Base-by-base conservation (phyloP, 2,113 vertebrate genomes). In the Oryctolagus cuniculus region DNA sequence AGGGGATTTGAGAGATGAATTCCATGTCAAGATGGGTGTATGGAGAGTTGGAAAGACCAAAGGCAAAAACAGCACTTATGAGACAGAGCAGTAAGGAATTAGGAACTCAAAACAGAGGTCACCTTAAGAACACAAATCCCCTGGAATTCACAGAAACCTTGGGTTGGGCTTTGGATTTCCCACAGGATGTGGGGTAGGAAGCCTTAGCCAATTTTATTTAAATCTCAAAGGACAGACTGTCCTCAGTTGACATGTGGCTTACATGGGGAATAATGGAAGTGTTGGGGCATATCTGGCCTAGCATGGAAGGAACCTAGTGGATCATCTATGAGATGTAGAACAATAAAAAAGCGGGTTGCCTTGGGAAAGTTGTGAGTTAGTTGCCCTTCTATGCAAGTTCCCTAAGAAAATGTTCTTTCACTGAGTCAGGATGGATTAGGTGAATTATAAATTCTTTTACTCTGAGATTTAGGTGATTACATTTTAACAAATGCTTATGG, bases 101-200 rank as follows among this genome's bases (percentile, higher is more conserved):
- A 95, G 74, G 24, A 85, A 38, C 22, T 51, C 49, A 78, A 93
- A 92, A 25, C 77, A 82, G 63, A 92, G 63, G 38, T 93, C 79
- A 96, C 63, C 87, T 95, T 95, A 85, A 93, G 36, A 95, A 96
- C n/a, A 91, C 83, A 93, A 96, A 85, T 94, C 73, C 67, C 87
- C 53, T 92, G 77, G 92, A 95, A 95, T 87, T 97, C 82, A 82
- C 94, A 79, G 55, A 92, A 95, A 94, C 25, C n/a, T 82, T 93
- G 78, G 87, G 87, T 58, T 96, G 72, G 87, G 73, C 80, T 82
- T 90, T 92, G 72, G 25, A 92, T 96, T 97, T 90, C 74, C 84
- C 84, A 82, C 92, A 96, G 96, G 93, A 95, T 96, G 84, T 96
- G 95, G 96, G 38, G 78, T 92, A 83, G 75, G 64, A 95, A 69